Conservation (phyloP, 2,113 vertebrate genomes). For the Cyprinodon brontotheroides region DNA sequence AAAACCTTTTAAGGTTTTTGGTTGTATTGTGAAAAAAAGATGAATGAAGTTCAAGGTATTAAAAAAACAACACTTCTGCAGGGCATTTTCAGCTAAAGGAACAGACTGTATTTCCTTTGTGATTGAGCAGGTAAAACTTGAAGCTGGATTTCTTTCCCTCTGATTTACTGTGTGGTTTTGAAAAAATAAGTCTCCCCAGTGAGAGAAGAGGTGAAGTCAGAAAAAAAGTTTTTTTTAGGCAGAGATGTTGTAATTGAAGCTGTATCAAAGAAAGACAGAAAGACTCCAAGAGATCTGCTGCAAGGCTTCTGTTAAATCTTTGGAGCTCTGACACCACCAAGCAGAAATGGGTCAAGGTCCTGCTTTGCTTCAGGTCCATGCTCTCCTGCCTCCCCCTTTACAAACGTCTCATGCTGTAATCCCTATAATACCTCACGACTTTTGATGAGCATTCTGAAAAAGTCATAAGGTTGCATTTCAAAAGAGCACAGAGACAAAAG, state of each 20-base stretch:
- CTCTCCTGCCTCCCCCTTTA: conserved; percentile 36
- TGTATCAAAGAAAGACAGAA: conserved; percentile 48
- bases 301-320: conserved; percentile 51
- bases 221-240: conserved; percentile 17
- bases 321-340: conserved; percentile 43
- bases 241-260: conserved; percentile 14
- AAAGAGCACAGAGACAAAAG: conserved; percentile 64
- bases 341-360: conserved; percentile 58
- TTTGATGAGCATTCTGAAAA: conserved; percentile 57
- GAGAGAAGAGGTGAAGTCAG: conserved; percentile 29
- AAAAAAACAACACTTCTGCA: too few species aligned
- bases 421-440: conserved; percentile 51
- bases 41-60: too few species aligned
- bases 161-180: conserved; percentile 37
- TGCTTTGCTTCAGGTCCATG: conserved; percentile 33
- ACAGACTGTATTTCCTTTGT: conserved; percentile 2
- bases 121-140: background rate
- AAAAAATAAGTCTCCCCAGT: conserved; percentile 20
- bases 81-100: background rate
- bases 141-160: background rate
- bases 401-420: conserved; percentile 47
- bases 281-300: conserved; percentile 36
- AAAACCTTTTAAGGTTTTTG: background rate
- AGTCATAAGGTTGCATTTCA: conserved; percentile 61
- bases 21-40: background rate